phyloP scores from a whole-genome alignment of 2,888 invertebrate genomes.

The Marasmarcha lunaedactyla region DNA sequence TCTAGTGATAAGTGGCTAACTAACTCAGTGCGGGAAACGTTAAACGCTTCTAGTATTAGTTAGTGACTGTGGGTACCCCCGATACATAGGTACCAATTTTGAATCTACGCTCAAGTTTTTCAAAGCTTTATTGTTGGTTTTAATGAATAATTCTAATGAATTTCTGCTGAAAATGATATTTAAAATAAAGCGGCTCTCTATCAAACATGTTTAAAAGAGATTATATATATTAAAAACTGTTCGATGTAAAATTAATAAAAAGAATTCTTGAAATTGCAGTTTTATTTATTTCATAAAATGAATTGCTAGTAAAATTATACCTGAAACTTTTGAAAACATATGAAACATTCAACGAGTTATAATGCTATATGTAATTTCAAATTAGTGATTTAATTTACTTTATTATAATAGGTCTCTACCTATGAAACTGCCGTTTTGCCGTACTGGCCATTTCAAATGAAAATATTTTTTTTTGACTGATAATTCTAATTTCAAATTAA shows the following conservation, averaged over 20 bases:
- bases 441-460: too few relatives aligned
- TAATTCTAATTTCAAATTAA: too few relatives aligned
- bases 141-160: conserved; percentile 57
- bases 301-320: too few relatives aligned
- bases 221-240: conserved; percentile 41
- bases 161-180: conserved; percentile 46
- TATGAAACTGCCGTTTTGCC: too few relatives aligned
- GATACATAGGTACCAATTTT: conserved; percentile 54
- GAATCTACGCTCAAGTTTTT: conserved; percentile 63
- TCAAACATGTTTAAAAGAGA: conserved; percentile 41
- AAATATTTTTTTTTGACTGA: too few relatives aligned
- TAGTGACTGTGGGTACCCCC: conserved; percentile 55
- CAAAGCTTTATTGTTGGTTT: conserved; percentile 64
- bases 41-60: conserved; percentile 63
- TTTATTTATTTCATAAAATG: background rate
- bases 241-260: conserved; percentile 44
- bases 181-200: conserved; percentile 39
- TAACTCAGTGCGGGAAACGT: conserved; percentile 61
- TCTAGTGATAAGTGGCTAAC: conserved; percentile 36
- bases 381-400: too few relatives aligned
- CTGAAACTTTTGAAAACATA: too few relatives aligned
- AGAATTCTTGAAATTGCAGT: background rate
- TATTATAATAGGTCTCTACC: too few relatives aligned
- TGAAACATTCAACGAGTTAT: too few relatives aligned
- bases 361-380: too few relatives aligned